phyloP scores from a whole-genome alignment of 2,113 vertebrate species.

The Plecturocebus donacophilus region DNA sequence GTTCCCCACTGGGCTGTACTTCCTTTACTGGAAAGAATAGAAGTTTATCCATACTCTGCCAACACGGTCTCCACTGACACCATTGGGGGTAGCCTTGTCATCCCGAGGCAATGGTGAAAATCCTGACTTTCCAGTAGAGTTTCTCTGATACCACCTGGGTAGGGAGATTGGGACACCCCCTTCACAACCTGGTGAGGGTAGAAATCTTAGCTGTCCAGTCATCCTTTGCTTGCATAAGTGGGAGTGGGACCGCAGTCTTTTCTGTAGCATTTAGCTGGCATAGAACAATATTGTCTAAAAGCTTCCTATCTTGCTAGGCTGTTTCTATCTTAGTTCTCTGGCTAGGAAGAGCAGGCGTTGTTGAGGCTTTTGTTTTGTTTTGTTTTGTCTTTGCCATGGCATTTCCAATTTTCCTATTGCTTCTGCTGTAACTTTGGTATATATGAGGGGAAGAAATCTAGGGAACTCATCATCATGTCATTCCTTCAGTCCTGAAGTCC shows the following conservation, averaged over 20 bases:
- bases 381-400: background rate
- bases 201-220: background rate
- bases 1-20: background rate
- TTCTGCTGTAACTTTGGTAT: background rate
- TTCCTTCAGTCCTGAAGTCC: background rate
- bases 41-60: background rate
- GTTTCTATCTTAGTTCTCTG: background rate
- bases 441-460: background rate
- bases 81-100: background rate
- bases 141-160: background rate
- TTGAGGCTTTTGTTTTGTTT: background rate
- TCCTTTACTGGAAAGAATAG: background rate
- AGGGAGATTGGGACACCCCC: background rate
- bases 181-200: background rate
- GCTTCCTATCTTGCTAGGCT: background rate
- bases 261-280: background rate
- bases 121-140: background rate
- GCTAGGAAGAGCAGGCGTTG: background rate
- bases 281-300: background rate
- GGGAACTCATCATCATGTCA: background rate
- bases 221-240: background rate
- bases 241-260: background rate
- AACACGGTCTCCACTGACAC: background rate
- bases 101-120: background rate
- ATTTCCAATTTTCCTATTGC: background rate